A percentile compares a stretch with the other conserved stretches of the same genome.
Evolutionary conservation across 2,888 invertebrate species (phyloP).

Genomic region (Dromius quadrimaculatus): DNA sequence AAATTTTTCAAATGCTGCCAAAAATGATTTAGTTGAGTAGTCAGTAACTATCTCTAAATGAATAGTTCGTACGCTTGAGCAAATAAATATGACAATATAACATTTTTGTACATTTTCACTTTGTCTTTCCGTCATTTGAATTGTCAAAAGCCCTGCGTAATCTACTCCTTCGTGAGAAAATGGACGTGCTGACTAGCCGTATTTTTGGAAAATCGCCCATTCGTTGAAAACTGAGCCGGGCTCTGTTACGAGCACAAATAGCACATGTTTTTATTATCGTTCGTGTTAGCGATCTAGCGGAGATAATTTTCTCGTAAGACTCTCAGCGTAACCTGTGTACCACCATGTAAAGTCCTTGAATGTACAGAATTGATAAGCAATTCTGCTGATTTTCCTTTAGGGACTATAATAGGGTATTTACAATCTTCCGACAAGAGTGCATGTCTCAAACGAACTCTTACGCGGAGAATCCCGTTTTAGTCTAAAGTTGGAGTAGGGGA

Average conservation of each 20-base stretch:
- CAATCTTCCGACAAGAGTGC: too few relatives aligned
- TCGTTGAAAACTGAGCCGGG: background rate
- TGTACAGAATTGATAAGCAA: background rate
- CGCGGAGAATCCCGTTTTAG: too few relatives aligned
- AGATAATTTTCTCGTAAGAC: background rate
- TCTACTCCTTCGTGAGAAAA: too few relatives aligned
- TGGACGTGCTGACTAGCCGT: background rate
- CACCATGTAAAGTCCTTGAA: background rate
- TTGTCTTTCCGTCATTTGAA: background rate
- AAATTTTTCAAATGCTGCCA: slow-evolving; percentile 1
- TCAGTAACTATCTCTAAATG: background rate
- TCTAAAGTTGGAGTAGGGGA: background rate
- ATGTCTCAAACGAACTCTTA: slow-evolving; percentile 8
- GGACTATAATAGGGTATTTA: background rate
- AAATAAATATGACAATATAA: background rate
- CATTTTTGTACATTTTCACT: background rate
- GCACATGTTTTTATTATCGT: slow-evolving; percentile 1
- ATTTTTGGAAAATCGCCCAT: background rate
- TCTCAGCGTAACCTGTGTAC: slow-evolving; percentile 1
- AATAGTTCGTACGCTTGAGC: background rate
- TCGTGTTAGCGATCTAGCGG: background rate
- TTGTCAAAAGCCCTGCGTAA: background rate
- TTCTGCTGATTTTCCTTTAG: background rate
- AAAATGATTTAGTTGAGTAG: background rate
- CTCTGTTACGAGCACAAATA: background rate